phyloP scores from a whole-genome alignment of 2,113 vertebrate genomes.

The Oryzias curvinotus region DNA sequence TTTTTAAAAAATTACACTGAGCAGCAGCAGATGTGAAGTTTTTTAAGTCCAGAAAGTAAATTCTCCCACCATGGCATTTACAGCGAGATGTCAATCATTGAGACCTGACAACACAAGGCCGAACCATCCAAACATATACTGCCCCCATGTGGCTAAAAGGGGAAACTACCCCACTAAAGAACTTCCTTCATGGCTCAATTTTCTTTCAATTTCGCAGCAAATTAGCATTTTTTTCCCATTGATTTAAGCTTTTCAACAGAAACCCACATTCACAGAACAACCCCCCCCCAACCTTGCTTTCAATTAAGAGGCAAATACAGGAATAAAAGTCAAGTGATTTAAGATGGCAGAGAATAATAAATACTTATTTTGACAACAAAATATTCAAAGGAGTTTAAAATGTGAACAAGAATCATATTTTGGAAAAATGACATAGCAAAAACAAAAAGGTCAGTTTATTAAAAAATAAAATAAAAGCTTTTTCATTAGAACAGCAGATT shows the following conservation, averaged over 20 bases:
- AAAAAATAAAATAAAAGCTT: too few relatives aligned
- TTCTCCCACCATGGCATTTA: conserved; percentile 60
- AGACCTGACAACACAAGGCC: conserved; percentile 11
- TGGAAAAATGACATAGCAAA: too few relatives aligned
- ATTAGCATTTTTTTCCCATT: conserved; percentile 24
- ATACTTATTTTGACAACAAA: conserved; percentile 11
- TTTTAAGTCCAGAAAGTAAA: conserved; percentile 45
- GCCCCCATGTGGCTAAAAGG: conserved; percentile 40
- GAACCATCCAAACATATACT: conserved; percentile 8
- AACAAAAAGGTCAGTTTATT: too few relatives aligned
- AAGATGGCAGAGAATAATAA: not conserved
- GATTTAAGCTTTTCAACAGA: conserved; percentile 3
- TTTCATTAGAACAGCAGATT: too few relatives aligned
- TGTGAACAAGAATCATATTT: too few relatives aligned
- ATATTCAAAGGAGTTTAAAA: not conserved
- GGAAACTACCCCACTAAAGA: conserved; percentile 20
- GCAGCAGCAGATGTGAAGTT: conserved; percentile 64
- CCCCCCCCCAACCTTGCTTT: too few relatives aligned
- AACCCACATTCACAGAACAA: not conserved
- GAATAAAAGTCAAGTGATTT: not conserved
- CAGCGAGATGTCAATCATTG: conserved; percentile 19
- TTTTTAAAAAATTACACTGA: conserved; percentile 67
- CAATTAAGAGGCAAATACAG: too few relatives aligned
- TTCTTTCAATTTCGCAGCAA: conserved; percentile 9
- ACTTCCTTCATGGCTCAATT: not conserved